These are phyloP conservation scores for Lepidocolaptes lacrymiger DNA, from an alignment of 2,797 vertebrate species.

Conservation along the genomic window DNA sequence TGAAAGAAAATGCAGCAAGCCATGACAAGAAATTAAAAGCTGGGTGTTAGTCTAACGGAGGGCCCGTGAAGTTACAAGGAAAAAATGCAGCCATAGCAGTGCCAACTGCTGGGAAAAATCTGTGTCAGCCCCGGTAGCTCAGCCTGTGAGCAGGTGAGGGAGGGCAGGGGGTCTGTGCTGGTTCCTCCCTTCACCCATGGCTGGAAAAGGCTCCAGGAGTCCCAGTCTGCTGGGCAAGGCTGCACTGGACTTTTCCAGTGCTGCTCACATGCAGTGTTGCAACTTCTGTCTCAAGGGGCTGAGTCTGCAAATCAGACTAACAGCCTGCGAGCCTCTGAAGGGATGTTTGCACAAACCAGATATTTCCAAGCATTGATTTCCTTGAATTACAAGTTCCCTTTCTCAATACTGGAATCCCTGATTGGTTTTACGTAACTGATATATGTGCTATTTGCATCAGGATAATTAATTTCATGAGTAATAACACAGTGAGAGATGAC, in stretches of 20 bases:
- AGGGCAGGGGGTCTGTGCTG: not conserved
- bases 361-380: not conserved
- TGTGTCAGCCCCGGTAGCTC: not conserved
- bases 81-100: slow-evolving; percentile 17
- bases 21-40: slow-evolving; percentile 46
- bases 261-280: not conserved
- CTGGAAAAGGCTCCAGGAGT: not conserved
- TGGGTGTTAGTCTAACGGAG: not conserved
- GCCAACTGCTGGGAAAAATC: not conserved
- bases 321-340: not conserved
- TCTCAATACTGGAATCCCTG: not conserved
- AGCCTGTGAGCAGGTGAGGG: not conserved
- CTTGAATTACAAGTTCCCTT: not conserved
- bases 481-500: not conserved
- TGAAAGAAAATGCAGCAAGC: slow-evolving; percentile 58
- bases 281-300: not conserved
- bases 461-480: not conserved
- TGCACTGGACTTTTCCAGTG: not conserved
- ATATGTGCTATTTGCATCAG: not conserved
- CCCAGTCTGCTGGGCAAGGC: not conserved
- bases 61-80: slow-evolving; percentile 17
- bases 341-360: not conserved
- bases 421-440: not conserved
- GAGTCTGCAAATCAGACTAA: not conserved
- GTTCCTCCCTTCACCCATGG: not conserved